Evolutionary conservation across 2,888 invertebrate genomes (phyloP).

Genomic region (Bruchidius siliquastri): DNA sequence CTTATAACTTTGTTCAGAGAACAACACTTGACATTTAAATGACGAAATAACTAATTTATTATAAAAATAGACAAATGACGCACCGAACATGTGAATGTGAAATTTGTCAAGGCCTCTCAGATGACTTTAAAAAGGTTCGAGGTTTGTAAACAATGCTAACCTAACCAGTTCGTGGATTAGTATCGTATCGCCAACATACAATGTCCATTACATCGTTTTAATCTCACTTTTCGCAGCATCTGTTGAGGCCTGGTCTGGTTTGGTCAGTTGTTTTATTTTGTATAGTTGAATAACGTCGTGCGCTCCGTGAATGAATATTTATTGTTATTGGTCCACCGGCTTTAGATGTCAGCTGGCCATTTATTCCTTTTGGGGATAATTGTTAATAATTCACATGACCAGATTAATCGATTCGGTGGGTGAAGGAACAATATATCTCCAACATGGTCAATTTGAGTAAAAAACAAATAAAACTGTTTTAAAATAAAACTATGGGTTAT

Average conservation of each 20-base stretch:
- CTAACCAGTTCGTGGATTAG: neutral
- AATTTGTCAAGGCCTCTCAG: neutral
- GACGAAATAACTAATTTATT: too few relatives aligned
- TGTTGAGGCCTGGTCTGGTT: neutral
- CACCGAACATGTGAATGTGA: too few relatives aligned
- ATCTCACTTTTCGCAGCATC: neutral
- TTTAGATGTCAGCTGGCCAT: neutral
- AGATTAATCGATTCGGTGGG: neutral
- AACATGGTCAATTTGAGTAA: too few relatives aligned
- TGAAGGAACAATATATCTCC: too few relatives aligned
- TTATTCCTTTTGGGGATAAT: neutral
- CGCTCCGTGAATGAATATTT: neutral
- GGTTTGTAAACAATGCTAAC: neutral
- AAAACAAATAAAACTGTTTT: too few relatives aligned
- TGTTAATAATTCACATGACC: neutral
- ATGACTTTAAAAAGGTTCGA: neutral
- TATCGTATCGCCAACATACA: neutral
- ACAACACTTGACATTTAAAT: too few relatives aligned
- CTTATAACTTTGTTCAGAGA: too few relatives aligned
- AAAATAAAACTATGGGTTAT: too few relatives aligned
- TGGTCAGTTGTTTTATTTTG: neutral
- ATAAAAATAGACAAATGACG: too few relatives aligned
- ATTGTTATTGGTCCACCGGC: neutral
- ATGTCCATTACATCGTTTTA: neutral
- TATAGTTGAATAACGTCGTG: neutral